phyloP scores from a whole-genome alignment of 1,140 invertebrate genomes.

The Mactra quadrangularis region DNA sequence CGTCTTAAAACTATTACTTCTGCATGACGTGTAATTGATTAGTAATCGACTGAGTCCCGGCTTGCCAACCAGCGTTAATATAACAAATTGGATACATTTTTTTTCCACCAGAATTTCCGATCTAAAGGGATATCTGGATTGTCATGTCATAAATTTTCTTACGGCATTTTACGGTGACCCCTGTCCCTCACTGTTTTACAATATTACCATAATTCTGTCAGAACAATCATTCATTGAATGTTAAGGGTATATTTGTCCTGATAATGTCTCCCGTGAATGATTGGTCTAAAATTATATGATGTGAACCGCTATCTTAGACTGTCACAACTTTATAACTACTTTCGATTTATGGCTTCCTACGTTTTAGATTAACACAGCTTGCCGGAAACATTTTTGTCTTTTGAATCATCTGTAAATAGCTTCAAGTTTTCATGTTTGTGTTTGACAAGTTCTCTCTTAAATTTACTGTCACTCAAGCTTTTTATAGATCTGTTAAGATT shows the following conservation, averaged over 20 bases:
- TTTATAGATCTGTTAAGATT: too few species aligned
- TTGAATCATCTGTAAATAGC: too few species aligned
- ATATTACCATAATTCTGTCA: constrained; percentile 61
- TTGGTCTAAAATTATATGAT: constrained; percentile 48
- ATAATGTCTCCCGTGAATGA: constrained; percentile 58
- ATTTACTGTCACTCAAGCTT: too few species aligned
- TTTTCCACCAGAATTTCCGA: constrained; percentile 44
- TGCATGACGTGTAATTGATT: constrained; percentile 45
- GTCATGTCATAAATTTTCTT: constrained; percentile 62
- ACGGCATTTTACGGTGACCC: constrained; percentile 29
- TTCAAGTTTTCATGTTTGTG: too few species aligned
- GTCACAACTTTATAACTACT: constrained; percentile 56
- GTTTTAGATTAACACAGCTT: too few species aligned
- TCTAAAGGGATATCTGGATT: constrained; percentile 31
- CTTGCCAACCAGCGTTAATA: constrained; percentile 44
- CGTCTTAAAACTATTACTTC: not conserved
- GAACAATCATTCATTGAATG: constrained; percentile 48
- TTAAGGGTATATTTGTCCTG: constrained; percentile 45
- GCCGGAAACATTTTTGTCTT: too few species aligned
- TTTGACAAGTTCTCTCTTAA: too few species aligned
- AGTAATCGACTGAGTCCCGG: constrained; percentile 13
- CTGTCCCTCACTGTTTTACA: constrained; percentile 51
- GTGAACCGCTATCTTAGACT: constrained; percentile 43
- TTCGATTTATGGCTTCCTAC: constrained; percentile 44
- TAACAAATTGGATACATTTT: constrained; percentile 61